Conservation (phyloP, 1,140 invertebrate species). For the Belonocnema kinseyi region DNA sequence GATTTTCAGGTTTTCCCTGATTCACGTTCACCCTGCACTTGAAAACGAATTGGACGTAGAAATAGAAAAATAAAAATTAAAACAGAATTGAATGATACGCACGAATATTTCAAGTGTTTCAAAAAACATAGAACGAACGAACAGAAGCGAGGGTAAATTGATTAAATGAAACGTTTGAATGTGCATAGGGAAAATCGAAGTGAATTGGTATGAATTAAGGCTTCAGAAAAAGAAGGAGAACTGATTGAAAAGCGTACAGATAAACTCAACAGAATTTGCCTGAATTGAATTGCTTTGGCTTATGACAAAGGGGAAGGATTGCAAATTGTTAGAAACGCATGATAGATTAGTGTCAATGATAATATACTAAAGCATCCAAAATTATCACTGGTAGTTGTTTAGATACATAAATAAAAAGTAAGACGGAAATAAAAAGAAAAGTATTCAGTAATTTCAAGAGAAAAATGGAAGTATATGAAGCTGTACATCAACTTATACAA, state of each 20-base stretch:
- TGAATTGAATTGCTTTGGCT: constrained; percentile 13
- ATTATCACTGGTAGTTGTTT: background rate
- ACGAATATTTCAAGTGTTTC: background rate
- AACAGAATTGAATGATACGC: background rate
- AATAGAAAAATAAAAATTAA: background rate
- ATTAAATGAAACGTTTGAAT: constrained; percentile 25
- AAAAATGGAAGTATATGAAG: background rate
- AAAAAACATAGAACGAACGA: background rate
- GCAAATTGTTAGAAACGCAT: background rate
- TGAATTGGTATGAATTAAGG: constrained; percentile 18
- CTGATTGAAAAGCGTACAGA: constrained; percentile 10
- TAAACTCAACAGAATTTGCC: constrained; percentile 4
- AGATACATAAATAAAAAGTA: constrained; percentile 29
- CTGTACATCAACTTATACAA: background rate
- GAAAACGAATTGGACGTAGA: background rate
- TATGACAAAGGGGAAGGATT: background rate
- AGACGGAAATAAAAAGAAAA: constrained; percentile 1
- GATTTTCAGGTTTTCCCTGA: too few relatives aligned
- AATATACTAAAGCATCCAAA: background rate
- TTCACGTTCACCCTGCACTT: too few relatives aligned
- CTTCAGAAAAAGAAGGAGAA: background rate
- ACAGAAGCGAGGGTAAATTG: background rate
- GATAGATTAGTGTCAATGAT: background rate
- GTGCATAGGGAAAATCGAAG: background rate
- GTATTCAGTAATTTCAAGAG: too few relatives aligned